phyloP scores from a whole-genome alignment of 1,140 invertebrate species.

The Charaxes varanes region DNA sequence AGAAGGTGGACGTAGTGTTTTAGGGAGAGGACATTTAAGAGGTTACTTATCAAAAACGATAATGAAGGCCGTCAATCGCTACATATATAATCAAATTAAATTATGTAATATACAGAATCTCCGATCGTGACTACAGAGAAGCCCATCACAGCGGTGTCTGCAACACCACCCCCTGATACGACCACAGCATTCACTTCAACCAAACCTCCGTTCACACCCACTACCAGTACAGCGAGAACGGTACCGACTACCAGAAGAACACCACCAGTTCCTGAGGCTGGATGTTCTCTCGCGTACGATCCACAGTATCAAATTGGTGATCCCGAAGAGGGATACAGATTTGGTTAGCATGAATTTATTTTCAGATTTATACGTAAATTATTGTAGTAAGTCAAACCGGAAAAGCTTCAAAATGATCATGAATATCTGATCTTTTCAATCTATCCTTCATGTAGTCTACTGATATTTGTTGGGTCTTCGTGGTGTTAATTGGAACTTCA shows the following conservation, averaged over 20 bases:
- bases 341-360: constrained; percentile 51
- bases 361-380: too few relatives aligned
- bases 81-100: too few relatives aligned
- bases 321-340: constrained; percentile 50
- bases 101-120: not conserved
- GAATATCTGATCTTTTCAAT: too few relatives aligned
- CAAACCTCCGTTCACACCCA: constrained; percentile 1
- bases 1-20: too few relatives aligned
- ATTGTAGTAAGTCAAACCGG: too few relatives aligned
- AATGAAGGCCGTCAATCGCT: too few relatives aligned
- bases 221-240: constrained; percentile 13
- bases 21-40: too few relatives aligned
- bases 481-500: too few relatives aligned
- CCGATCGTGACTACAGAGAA: constrained; percentile 1
- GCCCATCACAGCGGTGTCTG: constrained; percentile 5
- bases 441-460: too few relatives aligned
- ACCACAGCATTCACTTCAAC: constrained; percentile 11
- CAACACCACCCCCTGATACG: constrained; percentile 11
- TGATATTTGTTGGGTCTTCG: too few relatives aligned
- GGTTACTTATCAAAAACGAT: too few relatives aligned
- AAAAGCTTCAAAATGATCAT: too few relatives aligned
- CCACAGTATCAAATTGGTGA: constrained; percentile 41
- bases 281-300: constrained; percentile 52
- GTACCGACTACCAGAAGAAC: constrained; percentile 32
- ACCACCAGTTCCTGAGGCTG: constrained; percentile 40